Conservation (phyloP, 1,140 invertebrate genomes). For the Lycorma delicatula region DNA sequence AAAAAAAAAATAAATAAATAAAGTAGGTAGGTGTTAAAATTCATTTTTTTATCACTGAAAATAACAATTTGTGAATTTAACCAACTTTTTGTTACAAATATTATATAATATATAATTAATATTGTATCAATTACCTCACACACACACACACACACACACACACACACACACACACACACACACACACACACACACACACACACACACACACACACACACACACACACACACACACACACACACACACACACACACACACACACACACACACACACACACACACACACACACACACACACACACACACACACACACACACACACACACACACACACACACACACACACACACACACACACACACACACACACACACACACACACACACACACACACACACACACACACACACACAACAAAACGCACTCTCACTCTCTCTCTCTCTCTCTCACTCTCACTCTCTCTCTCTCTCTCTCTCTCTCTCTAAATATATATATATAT, state of each 20-base stretch:
- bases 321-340: slow-evolving; percentile 34
- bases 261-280: slow-evolving; percentile 31
- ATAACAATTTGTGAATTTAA: too few species aligned
- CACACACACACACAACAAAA: slow-evolving; percentile 32
- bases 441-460: too few species aligned
- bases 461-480: too few species aligned
- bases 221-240: slow-evolving; percentile 30
- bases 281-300: slow-evolving; percentile 29
- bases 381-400: slow-evolving; percentile 32
- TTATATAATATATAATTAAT: too few species aligned
- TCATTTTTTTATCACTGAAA: too few species aligned
- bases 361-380: slow-evolving; percentile 29
- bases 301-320: slow-evolving; percentile 32
- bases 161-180: slow-evolving; percentile 33
- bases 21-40: too few species aligned
- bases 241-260: slow-evolving; percentile 33
- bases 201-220: slow-evolving; percentile 32
- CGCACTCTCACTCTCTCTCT: slow-evolving; percentile 27
- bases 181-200: slow-evolving; percentile 34
- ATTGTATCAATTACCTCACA: slow-evolving; percentile 15
- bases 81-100: too few species aligned
- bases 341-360: slow-evolving; percentile 33
- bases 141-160: slow-evolving; percentile 30
- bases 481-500: too few species aligned
- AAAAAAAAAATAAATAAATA: too few species aligned